Evolutionary conservation across 2,888 invertebrate genomes (phyloP).

Genomic region (Linnaemya tessellans): DNA sequence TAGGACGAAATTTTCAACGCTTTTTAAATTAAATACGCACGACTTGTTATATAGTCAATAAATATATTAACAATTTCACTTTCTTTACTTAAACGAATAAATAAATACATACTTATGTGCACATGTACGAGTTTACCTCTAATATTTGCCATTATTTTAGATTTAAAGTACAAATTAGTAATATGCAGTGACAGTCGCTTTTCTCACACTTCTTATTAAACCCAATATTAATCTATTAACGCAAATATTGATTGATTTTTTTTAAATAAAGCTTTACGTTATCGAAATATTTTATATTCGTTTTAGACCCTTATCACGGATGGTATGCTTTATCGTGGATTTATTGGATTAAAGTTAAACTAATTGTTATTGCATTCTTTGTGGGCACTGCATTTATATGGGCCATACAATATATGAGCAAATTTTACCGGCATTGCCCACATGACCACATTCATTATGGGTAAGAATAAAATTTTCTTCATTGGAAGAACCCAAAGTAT

Average conservation of each 20-base stretch:
- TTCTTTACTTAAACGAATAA: conserved; percentile 67
- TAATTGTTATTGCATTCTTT: conserved; percentile 81
- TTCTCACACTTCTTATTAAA: no score
- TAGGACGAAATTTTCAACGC: not conserved
- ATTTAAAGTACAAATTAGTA: no score
- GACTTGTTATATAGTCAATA: conserved; percentile 1
- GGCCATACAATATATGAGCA: conserved; percentile 79
- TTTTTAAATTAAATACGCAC: conserved; percentile 29
- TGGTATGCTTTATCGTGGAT: conserved; percentile 80
- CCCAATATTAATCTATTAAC: no score
- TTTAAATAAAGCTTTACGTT: no score
- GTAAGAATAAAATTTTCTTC: conserved; percentile 74
- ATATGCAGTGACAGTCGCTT: no score
- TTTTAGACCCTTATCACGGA: conserved; percentile 79
- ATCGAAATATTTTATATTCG: not conserved
- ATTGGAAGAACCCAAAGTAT: not conserved
- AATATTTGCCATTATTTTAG: no score
- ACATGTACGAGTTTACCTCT: not conserved
- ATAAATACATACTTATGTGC: not conserved
- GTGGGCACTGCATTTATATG: conserved; percentile 80
- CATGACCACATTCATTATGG: conserved; percentile 76
- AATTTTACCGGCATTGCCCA: conserved; percentile 75
- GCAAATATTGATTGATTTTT: not conserved
- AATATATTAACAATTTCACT: conserved; percentile 80
- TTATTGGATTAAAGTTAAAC: conserved; percentile 82